Conservation (phyloP, 2,888 invertebrate genomes). For the Plebejus melissa region DNA sequence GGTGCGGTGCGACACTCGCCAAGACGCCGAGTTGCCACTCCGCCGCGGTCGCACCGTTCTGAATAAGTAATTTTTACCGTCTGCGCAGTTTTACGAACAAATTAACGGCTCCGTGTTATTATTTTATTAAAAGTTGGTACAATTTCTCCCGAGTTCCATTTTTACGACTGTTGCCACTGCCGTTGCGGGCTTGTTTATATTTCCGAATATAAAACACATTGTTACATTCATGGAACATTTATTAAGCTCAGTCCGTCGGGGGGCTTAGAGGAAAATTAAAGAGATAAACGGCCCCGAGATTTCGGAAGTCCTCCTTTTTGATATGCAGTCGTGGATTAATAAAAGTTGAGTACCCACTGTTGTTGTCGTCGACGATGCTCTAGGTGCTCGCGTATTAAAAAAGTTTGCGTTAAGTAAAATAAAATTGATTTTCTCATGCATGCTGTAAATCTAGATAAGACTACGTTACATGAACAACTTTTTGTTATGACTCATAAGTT, state of each 20-base stretch:
- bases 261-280: slow-evolving; percentile 23
- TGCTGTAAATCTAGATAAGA: neutral
- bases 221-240: slow-evolving; percentile 32
- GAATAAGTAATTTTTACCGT: slow-evolving; percentile 75
- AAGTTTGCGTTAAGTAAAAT: neutral
- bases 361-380: neutral
- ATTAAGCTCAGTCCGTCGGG: slow-evolving; percentile 9
- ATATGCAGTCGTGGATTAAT: slow-evolving; percentile 14
- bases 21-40: slow-evolving; percentile 52
- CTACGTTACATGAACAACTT: neutral
- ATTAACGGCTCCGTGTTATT: slow-evolving; percentile 75
- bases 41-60: slow-evolving; percentile 61
- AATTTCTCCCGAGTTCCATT: slow-evolving; percentile 63
- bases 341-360: neutral
- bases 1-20: slow-evolving; percentile 57
- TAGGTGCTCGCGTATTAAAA: neutral
- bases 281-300: slow-evolving; percentile 19
- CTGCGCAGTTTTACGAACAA: slow-evolving; percentile 77
- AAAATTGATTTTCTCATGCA: neutral
- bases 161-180: slow-evolving; percentile 63
- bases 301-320: slow-evolving; percentile 11
- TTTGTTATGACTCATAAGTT: slow-evolving; percentile 7
- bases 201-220: slow-evolving; percentile 49
- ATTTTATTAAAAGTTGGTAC: slow-evolving; percentile 75
- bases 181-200: slow-evolving; percentile 62